Percentiles rank a stretch among this genome's conserved stretches.
Conservation (phyloP, 92 coral and sea anemone species). For the Palythoa grandis region DNA sequence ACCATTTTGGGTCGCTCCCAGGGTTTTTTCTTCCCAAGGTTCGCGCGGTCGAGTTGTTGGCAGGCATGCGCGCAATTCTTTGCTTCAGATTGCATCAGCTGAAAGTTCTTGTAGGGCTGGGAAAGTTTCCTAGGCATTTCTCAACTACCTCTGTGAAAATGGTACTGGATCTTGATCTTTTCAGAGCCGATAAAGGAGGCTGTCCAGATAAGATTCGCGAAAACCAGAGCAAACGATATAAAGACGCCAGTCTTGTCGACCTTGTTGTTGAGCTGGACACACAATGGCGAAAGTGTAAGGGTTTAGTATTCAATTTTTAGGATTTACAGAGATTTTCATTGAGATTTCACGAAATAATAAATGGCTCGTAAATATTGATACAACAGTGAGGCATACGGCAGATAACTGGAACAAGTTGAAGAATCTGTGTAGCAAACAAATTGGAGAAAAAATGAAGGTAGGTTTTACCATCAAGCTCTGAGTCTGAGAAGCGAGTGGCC, state of each 20-base stretch:
- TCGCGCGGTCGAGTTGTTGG: conserved; percentile 41
- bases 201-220: conserved; percentile 98
- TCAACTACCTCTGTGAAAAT: conserved; percentile 71
- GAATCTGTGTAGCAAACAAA: conserved; percentile 96
- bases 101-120: conserved; percentile 50
- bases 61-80: conserved; percentile 69
- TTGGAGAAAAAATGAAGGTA: conserved; percentile 99
- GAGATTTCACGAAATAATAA: conserved; percentile 7
- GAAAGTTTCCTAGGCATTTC: conserved; percentile 62
- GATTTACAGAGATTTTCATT: background rate
- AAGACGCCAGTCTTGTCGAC: conserved; percentile 92
- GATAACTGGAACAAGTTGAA: conserved; percentile 99
- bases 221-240: conserved; percentile 98
- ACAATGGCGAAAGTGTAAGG: conserved; percentile 97
- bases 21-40: background rate
- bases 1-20: background rate
- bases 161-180: conserved; percentile 95
- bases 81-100: conserved; percentile 92
- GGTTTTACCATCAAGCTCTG: background rate
- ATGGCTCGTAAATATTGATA: conserved; percentile 13
- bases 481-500: background rate
- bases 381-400: conserved; percentile 82
- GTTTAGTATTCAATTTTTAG: background rate
- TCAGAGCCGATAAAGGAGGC: conserved; percentile 95
- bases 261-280: conserved; percentile 91